Conservation (phyloP, 2,797 vertebrate species). For the Acanthurus tractus region DNA sequence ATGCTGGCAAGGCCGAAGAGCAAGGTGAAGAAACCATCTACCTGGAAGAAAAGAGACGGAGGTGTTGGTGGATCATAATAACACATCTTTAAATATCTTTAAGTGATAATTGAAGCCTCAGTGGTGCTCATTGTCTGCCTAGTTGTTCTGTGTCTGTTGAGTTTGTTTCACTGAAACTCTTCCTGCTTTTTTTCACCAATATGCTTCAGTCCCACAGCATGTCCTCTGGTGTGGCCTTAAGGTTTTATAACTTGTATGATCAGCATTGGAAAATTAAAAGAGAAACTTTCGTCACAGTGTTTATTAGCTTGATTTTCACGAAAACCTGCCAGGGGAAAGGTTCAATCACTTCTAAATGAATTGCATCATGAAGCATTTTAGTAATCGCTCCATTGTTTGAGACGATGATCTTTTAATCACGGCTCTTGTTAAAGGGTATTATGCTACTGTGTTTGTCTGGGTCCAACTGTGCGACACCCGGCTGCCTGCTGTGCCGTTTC, state of each 20-base stretch:
- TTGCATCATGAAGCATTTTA: background rate
- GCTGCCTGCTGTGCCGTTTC: conserved; percentile 58
- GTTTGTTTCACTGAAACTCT: conserved; percentile 40
- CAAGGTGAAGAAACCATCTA: conserved; percentile 92
- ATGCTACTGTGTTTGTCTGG: conserved; percentile 50
- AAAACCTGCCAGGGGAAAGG: background rate
- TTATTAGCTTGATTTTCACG: background rate
- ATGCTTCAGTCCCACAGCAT: conserved; percentile 14
- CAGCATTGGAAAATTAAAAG: conserved; percentile 13
- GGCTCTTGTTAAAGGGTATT: conserved; percentile 52
- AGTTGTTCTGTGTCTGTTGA: conserved; percentile 32
- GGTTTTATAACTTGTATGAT: conserved; percentile 7
- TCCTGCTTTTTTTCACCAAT: conserved; percentile 11
- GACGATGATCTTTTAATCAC: conserved; percentile 51
- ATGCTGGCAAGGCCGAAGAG: conserved; percentile 93
- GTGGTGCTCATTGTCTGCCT: background rate
- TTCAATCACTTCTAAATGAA: background rate
- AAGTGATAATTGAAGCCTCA: background rate
- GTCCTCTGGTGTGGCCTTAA: conserved; percentile 27
- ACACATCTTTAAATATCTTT: conserved; percentile 6
- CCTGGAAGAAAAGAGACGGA: conserved; percentile 74
- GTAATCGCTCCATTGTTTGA: conserved; percentile 22
- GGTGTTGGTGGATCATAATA: background rate
- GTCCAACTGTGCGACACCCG: conserved; percentile 41
- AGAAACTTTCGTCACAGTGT: background rate